A percentile compares a stretch with the other conserved stretches of the same genome.
Evolutionary conservation across 2,888 invertebrate genomes (phyloP).

Genomic region (Morpho helenor): DNA sequence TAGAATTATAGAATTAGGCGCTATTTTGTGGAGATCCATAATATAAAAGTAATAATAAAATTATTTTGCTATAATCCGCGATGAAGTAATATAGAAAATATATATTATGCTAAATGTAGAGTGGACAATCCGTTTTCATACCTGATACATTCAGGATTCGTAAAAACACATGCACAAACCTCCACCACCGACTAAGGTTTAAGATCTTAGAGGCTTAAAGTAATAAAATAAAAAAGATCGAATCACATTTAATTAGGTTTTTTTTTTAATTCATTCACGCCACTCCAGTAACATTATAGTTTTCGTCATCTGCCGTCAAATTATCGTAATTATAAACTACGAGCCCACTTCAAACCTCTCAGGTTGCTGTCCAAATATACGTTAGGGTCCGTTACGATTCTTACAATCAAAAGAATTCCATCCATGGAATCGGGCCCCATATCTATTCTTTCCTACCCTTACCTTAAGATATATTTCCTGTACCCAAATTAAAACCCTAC

Average conservation of each 20-base stretch:
- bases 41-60: no score
- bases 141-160: no score
- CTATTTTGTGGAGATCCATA: no score
- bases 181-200: no score
- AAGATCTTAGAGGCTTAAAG: no score
- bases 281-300: constrained; percentile 17
- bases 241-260: background rate
- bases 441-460: constrained; percentile 73
- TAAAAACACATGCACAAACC: no score
- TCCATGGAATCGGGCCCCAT: constrained; percentile 66
- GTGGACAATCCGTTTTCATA: no score
- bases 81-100: no score
- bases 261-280: constrained; percentile 1
- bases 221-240: background rate
- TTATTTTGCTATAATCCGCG: no score
- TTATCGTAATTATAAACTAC: constrained; percentile 76
- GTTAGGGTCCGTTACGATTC: constrained; percentile 74
- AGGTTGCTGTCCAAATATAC: constrained; percentile 77
- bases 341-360: constrained; percentile 73
- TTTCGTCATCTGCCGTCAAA: constrained; percentile 66
- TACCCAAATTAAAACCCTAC: constrained; percentile 33
- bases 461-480: constrained; percentile 30
- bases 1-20: no score
- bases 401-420: constrained; percentile 69
- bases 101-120: no score